phyloP scores from a whole-genome alignment of 2,113 vertebrate genomes.

The Sterrhoptilus dennistouni region DNA sequence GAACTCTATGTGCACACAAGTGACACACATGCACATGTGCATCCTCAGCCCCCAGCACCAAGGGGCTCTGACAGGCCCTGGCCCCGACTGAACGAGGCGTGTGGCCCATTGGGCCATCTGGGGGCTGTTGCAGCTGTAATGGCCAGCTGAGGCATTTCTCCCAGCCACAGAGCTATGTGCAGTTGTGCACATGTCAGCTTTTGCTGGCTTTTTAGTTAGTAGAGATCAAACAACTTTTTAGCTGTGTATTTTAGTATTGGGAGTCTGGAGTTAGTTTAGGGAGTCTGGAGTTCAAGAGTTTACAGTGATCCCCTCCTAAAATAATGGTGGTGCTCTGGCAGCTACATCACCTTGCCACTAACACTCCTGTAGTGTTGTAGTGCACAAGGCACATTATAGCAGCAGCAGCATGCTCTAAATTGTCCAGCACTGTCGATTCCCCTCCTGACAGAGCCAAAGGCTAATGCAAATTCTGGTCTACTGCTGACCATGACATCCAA shows the following conservation, averaged over 20 bases:
- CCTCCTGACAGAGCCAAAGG: neutral
- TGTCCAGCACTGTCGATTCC: neutral
- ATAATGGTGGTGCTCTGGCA: neutral
- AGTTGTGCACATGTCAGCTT: neutral
- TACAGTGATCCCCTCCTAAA: neutral
- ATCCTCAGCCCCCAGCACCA: neutral
- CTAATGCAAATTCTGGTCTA: neutral
- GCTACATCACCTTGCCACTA: neutral
- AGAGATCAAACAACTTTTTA: neutral
- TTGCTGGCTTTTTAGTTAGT: neutral
- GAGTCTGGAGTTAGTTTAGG: neutral
- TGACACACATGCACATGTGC: rapidly evolving
- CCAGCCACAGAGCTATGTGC: neutral
- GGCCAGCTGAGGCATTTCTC: neutral
- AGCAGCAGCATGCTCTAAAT: neutral
- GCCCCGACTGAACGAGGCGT: rapidly evolving
- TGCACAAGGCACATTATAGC: neutral
- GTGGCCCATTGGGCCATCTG: neutral
- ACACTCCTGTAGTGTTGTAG: neutral
- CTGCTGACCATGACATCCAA: neutral
- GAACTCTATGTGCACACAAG: neutral
- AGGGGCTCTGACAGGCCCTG: neutral
- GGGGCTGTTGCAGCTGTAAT: neutral
- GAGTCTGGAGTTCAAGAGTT: neutral
- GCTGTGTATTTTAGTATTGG: neutral